phyloP scores from a whole-genome alignment of 2,797 vertebrate genomes.

The Myotis findleyi region DNA sequence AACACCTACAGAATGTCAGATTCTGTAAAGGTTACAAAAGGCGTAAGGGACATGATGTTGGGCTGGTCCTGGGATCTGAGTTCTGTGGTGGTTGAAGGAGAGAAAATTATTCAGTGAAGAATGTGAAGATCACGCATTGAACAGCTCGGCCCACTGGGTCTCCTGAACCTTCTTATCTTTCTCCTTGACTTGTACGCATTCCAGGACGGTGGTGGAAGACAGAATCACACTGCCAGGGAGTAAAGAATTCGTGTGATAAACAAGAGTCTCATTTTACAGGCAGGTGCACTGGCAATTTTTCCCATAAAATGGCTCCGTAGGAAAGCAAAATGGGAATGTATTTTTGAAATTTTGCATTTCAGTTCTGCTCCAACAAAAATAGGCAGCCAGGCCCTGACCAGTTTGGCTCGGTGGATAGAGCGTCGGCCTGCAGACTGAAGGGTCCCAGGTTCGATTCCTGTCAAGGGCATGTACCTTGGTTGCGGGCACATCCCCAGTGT shows the following conservation, averaged over 20 bases:
- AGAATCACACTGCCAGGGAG: background rate
- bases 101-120: background rate
- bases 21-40: background rate
- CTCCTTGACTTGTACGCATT: background rate
- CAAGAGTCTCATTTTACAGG: background rate
- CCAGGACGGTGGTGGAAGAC: background rate
- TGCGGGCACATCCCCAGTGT: no score
- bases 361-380: background rate
- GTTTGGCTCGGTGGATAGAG: no score
- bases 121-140: background rate
- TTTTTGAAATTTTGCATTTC: background rate
- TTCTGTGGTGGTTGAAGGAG: background rate
- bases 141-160: background rate
- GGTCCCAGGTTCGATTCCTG: no score
- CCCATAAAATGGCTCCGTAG: background rate
- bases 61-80: background rate
- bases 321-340: background rate
- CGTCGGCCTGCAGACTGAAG: no score
- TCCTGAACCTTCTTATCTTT: background rate
- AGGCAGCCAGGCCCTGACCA: background rate
- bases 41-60: background rate
- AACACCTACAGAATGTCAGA: background rate
- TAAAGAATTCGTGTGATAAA: background rate
- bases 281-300: background rate
- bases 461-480: no score